Conservation (phyloP, 2,797 vertebrate genomes). For the Rhinogobio ventralis region DNA sequence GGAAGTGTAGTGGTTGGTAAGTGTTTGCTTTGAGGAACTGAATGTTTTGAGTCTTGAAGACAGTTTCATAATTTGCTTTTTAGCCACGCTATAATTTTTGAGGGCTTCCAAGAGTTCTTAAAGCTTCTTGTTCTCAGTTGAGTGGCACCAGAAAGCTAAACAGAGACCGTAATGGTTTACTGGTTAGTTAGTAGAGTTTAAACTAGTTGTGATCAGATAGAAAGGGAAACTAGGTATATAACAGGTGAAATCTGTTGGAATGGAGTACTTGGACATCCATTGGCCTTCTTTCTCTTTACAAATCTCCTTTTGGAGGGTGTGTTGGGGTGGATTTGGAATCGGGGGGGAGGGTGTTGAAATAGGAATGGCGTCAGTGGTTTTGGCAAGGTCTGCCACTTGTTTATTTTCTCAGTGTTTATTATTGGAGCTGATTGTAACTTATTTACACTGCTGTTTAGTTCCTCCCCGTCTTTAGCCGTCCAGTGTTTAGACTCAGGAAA, state of each 20-base stretch:
- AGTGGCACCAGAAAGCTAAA: neutral
- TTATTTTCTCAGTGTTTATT: constrained; percentile 78
- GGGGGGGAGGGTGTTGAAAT: constrained; percentile 61
- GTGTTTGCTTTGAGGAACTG: constrained; percentile 29
- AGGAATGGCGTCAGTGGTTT: constrained; percentile 70
- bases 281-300: constrained; percentile 63
- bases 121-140: neutral
- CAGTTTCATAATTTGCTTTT: constrained; percentile 10
- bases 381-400: constrained; percentile 59
- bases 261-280: neutral
- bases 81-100: neutral
- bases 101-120: neutral
- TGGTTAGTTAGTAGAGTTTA: neutral
- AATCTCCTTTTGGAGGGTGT: constrained; percentile 56
- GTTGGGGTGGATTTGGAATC: constrained; percentile 19
- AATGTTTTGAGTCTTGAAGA: constrained; percentile 18
- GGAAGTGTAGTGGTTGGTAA: constrained; percentile 61
- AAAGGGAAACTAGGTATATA: neutral
- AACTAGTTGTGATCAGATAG: neutral
- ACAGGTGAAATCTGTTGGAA: neutral
- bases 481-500: constrained; percentile 72
- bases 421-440: constrained; percentile 76
- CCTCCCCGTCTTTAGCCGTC: constrained; percentile 67
- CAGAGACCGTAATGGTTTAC: neutral
- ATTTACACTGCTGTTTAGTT: constrained; percentile 72